phyloP scores from a whole-genome alignment of 2,888 invertebrate genomes.

The Tigriopus californicus region DNA sequence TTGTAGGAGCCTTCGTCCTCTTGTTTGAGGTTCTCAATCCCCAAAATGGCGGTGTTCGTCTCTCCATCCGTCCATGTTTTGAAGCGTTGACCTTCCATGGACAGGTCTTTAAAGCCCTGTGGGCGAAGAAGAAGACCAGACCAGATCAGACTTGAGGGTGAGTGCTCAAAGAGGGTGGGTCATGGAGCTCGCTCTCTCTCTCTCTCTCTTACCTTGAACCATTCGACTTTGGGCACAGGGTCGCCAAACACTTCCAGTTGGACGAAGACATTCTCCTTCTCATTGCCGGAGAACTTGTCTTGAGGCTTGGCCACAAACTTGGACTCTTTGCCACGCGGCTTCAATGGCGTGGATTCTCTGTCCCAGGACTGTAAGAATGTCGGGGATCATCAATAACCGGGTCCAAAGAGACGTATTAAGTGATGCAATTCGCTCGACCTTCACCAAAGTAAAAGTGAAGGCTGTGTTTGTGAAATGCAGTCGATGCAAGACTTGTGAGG shows the following conservation, averaged over 20 bases:
- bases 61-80: slow-evolving; percentile 15
- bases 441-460: too few relatives aligned
- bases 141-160: too few relatives aligned
- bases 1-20: slow-evolving; percentile 15
- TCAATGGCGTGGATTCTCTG: slow-evolving; percentile 11
- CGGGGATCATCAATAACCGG: too few relatives aligned
- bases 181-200: too few relatives aligned
- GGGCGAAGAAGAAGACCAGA: too few relatives aligned
- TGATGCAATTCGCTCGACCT: too few relatives aligned
- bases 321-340: slow-evolving; percentile 12
- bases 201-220: slow-evolving; percentile 4
- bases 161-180: too few relatives aligned
- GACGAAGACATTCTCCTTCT: slow-evolving; percentile 11
- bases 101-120: slow-evolving; percentile 8
- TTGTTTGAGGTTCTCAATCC: slow-evolving; percentile 12
- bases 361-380: slow-evolving; percentile 11
- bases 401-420: too few relatives aligned
- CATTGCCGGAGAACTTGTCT: slow-evolving; percentile 15
- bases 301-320: slow-evolving; percentile 14
- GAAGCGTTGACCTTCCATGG: slow-evolving; percentile 3
- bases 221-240: slow-evolving; percentile 11
- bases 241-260: slow-evolving; percentile 13
- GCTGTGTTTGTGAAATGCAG: too few relatives aligned
- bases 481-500: too few relatives aligned
- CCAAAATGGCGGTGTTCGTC: slow-evolving; percentile 4